Conservation (phyloP, 2,888 invertebrate species). For the Dryobota labecula region DNA sequence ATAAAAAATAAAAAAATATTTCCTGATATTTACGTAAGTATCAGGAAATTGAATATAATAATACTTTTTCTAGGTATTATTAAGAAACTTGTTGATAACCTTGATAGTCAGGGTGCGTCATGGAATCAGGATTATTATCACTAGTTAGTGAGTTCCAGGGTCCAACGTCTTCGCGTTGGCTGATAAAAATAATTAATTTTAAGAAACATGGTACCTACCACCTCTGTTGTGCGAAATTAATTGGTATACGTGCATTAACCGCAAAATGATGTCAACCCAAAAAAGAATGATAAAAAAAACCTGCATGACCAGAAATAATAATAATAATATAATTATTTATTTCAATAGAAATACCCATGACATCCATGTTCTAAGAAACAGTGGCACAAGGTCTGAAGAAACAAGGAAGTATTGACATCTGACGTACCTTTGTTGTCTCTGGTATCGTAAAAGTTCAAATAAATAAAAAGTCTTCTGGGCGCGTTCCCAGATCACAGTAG, state of each 20-base stretch:
- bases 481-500: background rate
- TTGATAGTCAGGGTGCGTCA: constrained; percentile 15
- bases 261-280: constrained; percentile 50
- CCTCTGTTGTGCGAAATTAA: constrained; percentile 3
- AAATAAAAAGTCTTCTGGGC: background rate
- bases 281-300: constrained; percentile 19
- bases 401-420: constrained; percentile 45
- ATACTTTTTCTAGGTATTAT: background rate
- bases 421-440: background rate
- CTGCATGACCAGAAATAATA: constrained; percentile 15
- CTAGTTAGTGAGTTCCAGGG: background rate
- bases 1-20: no score
- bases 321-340: no score
- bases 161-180: background rate
- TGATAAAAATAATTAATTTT: constrained; percentile 52
- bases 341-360: no score
- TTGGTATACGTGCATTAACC: constrained; percentile 41
- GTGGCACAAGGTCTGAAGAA: constrained; percentile 31
- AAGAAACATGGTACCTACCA: constrained; percentile 44
- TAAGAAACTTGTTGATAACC: background rate
- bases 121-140: background rate
- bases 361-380: constrained; percentile 44
- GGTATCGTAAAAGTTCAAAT: background rate
- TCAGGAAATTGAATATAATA: no score
- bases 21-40: no score